Base-by-base conservation (phyloP, 1,140 invertebrate species). In the Drosophila bocki region DNA sequence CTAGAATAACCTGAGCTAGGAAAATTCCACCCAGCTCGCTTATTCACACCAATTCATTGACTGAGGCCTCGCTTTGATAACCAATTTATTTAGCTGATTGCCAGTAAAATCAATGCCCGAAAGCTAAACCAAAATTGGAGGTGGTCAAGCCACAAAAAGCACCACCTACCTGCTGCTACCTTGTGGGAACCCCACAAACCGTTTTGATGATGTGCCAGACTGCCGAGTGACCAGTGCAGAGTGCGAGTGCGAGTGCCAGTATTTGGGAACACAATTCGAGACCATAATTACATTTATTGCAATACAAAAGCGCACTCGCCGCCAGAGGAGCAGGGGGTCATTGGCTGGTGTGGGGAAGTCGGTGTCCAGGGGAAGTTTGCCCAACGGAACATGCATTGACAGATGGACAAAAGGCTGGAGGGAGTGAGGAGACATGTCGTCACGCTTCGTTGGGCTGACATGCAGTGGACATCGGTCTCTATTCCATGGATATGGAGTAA, bases 201-300 rank as follows among this genome's bases (percentile, higher is more conserved):
- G 15, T 45, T 59, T 48, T 71, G 15, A 59, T 37, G 61, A 67
- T 56, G 50, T 56, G 63, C 48, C 63, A 56, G 68, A 69, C 50
- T 22, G 35, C 37, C 29, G 45, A 75, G 12, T 50, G 45, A 0
- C n/a, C 74, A 45, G 67, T 71, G 75, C 47, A 19, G 67, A 47
- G 39, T 37, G 13, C 33, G 15, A 50, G 47, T 50, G 15, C 22
- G 42, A 71, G 32, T 72, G 69, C 35, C 11, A 50, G 59, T 59
- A 48, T 82, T 75, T 87, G 78, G 60, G 67, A 81, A 78, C 70
- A 82, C 85, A 90, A 88, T 88, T 78, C 60, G 60, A 76, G 65
- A 82, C 83, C 85, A 74, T 82, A 91, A 90, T 90, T 90, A 76
- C 75, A 90, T 85, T 90, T 85, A 90, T 90, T 90, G 85, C 78